A percentile compares a stretch with the other conserved stretches of the same genome.
phyloP scores from a whole-genome alignment of 2,797 vertebrate genomes.

The Sebastolobus alascanus region DNA sequence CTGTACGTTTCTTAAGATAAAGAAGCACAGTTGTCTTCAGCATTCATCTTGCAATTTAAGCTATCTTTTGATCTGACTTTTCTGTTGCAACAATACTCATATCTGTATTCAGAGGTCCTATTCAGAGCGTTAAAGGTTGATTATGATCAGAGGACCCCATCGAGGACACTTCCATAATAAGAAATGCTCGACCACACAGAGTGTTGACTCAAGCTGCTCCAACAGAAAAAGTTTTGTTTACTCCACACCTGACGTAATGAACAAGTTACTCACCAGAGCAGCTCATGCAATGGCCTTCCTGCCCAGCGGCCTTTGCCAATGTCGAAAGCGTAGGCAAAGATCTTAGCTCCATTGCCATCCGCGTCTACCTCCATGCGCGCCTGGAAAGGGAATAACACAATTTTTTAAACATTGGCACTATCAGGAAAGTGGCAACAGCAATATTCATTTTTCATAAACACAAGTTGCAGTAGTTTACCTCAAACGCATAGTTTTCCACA shows the following conservation, averaged over 20 bases:
- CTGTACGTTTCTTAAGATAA: neutral
- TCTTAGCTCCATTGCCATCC: slow-evolving; percentile 98
- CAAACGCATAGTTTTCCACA: slow-evolving; percentile 98
- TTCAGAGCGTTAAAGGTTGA: neutral
- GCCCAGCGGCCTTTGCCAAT: slow-evolving; percentile 97
- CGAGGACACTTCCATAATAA: neutral
- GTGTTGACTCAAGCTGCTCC: neutral
- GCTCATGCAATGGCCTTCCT: slow-evolving; percentile 93
- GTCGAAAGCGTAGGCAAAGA: slow-evolving; percentile 98
- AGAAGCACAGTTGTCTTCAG: neutral
- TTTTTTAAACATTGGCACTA: neutral
- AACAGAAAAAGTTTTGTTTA: neutral
- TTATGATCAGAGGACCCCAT: neutral
- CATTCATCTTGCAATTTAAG: neutral
- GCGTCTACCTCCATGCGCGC: slow-evolving; percentile 99
- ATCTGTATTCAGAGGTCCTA: neutral
- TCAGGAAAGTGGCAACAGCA: neutral
- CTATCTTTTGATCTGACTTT: neutral
- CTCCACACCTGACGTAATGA: neutral
- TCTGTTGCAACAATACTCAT: neutral
- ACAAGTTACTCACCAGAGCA: slow-evolving; percentile 91
- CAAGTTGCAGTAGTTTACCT: slow-evolving; percentile 83
- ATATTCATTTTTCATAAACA: neutral
- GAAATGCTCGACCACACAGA: neutral
- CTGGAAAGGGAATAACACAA: slow-evolving; percentile 72